A percentile compares a stretch with the other conserved stretches of the same genome.
These are phyloP conservation scores for Calonectris borealis DNA, from an alignment of 2,113 vertebrate species.

Conservation along the genomic window DNA sequence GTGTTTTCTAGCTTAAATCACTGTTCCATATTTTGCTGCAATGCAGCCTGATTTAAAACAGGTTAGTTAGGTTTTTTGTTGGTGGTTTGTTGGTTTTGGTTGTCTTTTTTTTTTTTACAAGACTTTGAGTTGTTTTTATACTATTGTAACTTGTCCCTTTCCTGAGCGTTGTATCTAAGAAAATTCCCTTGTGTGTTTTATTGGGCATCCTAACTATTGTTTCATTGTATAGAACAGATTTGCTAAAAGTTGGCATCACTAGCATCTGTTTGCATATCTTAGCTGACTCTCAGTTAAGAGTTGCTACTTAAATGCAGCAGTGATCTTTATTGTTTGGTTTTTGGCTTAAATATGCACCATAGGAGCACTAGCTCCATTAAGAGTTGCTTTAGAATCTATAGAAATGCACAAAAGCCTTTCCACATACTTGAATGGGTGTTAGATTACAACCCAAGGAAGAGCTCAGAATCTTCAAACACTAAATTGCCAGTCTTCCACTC, in stretches of 20 bases:
- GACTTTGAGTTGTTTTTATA: background rate
- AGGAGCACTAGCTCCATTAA: background rate
- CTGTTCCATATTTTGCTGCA: background rate
- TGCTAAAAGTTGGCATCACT: background rate
- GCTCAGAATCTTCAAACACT: constrained; percentile 1
- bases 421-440: background rate
- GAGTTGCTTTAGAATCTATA: background rate
- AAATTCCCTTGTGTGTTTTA: background rate
- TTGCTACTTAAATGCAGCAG: background rate
- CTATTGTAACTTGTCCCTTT: background rate
- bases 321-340: background rate
- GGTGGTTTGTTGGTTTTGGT: too few relatives aligned
- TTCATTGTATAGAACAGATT: background rate
- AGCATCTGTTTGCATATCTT: background rate
- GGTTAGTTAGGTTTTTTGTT: background rate
- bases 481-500: background rate
- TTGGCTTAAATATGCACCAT: background rate
- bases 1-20: background rate
- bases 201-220: background rate
- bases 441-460: background rate
- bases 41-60: background rate
- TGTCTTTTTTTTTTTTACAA: background rate
- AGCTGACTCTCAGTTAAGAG: background rate
- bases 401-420: constrained; percentile 4
- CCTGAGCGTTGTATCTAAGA: background rate